Base-by-base conservation (phyloP, 2,113 vertebrate species). In the Rana temporaria region DNA sequence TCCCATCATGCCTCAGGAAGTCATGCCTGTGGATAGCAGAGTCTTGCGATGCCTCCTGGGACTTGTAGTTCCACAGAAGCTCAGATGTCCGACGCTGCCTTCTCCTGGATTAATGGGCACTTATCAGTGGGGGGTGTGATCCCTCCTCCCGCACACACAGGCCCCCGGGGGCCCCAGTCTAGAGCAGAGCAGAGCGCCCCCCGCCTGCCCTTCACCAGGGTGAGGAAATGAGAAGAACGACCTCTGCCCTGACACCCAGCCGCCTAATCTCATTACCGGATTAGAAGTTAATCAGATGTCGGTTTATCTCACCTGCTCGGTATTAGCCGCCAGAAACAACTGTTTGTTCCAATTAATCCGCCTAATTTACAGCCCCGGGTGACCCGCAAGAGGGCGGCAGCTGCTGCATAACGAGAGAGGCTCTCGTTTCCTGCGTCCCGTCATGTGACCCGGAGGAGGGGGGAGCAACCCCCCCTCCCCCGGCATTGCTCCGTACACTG, bases 321-420 rank as follows among this genome's bases (percentile, higher is more conserved):
- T 9, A 56, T 75, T 63, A 76, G 16, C 30, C 3, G 24, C 6
- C 56, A 48, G 32, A 62, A 64, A n/a, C 57, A 48, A n/a, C 30
- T 20, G 24, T 78, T 78, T 78, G 60, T 78, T 53, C 59, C 38
- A 22, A 53, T 78, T 78, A 78, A 78, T 78, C 60, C 15, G 38
- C n/a, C 20, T 65, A 64, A 38, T 64, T 78, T 30, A 32, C 74
- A 22, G 15, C 72, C 57, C 22, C 15, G 32, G 3, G 32, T 75
- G 57, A 75, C 72, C 72, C 38, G 30, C 12, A 38, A 38, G 65
- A 26, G 7, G 65, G 4, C 65, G 15, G 15, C 26, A 42, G 38
- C 38, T 7, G 38, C 38, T 42, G 38, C 6, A 63, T 22, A 63
- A n/a, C 12, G 3, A 3, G 26, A 30, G 26, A 30, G 26, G 26